Evolutionary conservation across 2,888 invertebrate species (phyloP).

Genomic region (Leptura quadrifasciata): DNA sequence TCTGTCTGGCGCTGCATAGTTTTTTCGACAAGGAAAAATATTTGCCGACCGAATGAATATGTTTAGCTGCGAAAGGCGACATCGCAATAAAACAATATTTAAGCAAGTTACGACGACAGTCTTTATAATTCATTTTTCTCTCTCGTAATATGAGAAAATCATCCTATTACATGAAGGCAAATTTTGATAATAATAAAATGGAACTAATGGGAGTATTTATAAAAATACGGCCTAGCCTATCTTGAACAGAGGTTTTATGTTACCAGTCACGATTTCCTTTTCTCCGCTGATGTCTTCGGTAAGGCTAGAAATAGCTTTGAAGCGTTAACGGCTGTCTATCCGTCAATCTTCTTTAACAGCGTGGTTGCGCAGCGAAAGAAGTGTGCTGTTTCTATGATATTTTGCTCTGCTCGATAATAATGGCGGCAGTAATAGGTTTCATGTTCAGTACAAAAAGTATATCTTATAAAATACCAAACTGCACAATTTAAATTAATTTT

Average conservation of each 20-base stretch:
- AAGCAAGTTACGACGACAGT: neutral
- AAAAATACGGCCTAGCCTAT: constrained; percentile 32
- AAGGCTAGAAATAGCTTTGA: constrained; percentile 32
- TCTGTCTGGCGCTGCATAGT: constrained; percentile 10
- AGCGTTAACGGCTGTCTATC: constrained; percentile 45
- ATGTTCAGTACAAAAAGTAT: neutral
- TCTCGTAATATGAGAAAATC: constrained; percentile 11
- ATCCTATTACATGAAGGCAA: constrained; percentile 9
- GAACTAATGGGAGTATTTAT: constrained; percentile 30
- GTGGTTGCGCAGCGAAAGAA: constrained; percentile 37
- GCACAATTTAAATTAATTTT: too few species aligned
- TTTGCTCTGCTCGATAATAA: constrained; percentile 20
- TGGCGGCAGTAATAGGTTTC: neutral
- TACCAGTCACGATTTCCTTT: constrained; percentile 46
- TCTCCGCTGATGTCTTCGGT: constrained; percentile 31
- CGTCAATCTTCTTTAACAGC: constrained; percentile 45
- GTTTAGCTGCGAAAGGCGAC: neutral
- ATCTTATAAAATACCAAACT: too few species aligned
- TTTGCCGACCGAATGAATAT: neutral
- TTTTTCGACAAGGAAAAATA: constrained; percentile 14
- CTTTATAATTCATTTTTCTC: constrained; percentile 3
- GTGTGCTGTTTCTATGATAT: constrained; percentile 34
- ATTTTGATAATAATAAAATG: constrained; percentile 18
- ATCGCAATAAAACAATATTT: neutral
- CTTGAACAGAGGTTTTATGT: constrained; percentile 46